Conservation (phyloP, 2,888 invertebrate genomes). For the Trachelus tabidus region DNA sequence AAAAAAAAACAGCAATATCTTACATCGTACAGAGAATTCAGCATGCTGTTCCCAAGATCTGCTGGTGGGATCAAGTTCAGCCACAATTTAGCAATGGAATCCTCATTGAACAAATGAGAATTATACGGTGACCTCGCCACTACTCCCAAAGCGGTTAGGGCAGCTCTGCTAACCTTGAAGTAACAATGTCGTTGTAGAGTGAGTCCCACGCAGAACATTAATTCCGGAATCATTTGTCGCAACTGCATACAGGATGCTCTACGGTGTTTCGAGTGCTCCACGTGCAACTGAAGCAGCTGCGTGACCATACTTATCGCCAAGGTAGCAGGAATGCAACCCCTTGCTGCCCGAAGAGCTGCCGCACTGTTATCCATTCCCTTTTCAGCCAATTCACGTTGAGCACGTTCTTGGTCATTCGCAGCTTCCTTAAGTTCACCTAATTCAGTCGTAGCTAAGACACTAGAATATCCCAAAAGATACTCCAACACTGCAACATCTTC, state of each 20-base stretch:
- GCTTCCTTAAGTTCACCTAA: conserved; percentile 53
- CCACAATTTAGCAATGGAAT: conserved; percentile 57
- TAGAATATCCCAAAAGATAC: conserved; percentile 55
- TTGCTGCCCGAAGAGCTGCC: conserved; percentile 35
- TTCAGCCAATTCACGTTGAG: conserved; percentile 27
- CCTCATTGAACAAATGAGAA: conserved; percentile 33
- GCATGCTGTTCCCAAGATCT: conserved; percentile 55
- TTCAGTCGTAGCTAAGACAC: conserved; percentile 53
- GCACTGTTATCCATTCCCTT: conserved; percentile 28
- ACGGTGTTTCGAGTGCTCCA: conserved; percentile 25
- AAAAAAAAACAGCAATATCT: conserved; percentile 21
- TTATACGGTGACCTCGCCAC: conserved; percentile 53
- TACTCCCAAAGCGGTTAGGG: conserved; percentile 51
- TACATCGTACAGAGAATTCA: conserved; percentile 56
- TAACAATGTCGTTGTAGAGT: conserved; percentile 56
- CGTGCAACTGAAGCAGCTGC: conserved; percentile 46
- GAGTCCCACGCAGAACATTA: conserved; percentile 51
- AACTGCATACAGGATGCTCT: conserved; percentile 49
- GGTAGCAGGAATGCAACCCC: conserved; percentile 56
- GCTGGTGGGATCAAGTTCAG: conserved; percentile 56
- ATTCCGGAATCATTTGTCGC: conserved; percentile 54
- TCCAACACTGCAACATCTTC: conserved; percentile 51
- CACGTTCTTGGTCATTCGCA: conserved; percentile 31
- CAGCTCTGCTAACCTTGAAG: conserved; percentile 54
- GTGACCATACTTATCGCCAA: conserved; percentile 57